Evolutionary conservation across 1,140 invertebrate genomes (phyloP).

Genomic region (Metaphire vulgaris): DNA sequence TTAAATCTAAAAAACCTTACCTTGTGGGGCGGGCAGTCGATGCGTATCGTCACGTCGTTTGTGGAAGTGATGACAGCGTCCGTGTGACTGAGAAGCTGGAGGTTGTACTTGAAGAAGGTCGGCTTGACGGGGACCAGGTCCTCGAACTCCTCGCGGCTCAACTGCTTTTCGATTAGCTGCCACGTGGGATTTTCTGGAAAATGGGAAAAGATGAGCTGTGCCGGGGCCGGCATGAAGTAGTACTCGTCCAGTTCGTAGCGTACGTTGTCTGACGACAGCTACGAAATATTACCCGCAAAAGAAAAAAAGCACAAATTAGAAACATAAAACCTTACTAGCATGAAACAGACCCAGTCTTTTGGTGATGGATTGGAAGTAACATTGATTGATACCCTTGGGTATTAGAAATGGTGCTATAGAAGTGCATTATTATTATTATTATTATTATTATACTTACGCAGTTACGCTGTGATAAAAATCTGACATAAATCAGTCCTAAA

Average conservation of each 20-base stretch:
- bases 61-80: slow-evolving; percentile 41
- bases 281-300: no score
- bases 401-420: no score
- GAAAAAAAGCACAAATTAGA: no score
- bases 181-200: slow-evolving; percentile 50
- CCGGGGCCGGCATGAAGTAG: slow-evolving; percentile 51
- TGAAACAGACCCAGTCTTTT: no score
- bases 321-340: no score
- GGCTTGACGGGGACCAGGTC: slow-evolving; percentile 52
- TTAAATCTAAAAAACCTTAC: not conserved
- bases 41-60: slow-evolving; percentile 23
- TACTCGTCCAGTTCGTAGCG: slow-evolving; percentile 52
- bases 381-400: no score
- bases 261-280: slow-evolving; percentile 30
- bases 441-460: no score
- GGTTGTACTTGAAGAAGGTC: slow-evolving; percentile 52
- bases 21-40: slow-evolving; percentile 27
- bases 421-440: no score
- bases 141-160: slow-evolving; percentile 50
- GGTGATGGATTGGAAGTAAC: no score
- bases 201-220: slow-evolving; percentile 52
- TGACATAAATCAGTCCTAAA: no score
- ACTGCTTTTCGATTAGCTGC: slow-evolving; percentile 46
- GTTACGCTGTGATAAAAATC: no score
- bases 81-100: slow-evolving; percentile 50